These are phyloP conservation scores for Theristicus caerulescens DNA, from an alignment of 2,113 vertebrate species.

Conservation along the genomic window DNA sequence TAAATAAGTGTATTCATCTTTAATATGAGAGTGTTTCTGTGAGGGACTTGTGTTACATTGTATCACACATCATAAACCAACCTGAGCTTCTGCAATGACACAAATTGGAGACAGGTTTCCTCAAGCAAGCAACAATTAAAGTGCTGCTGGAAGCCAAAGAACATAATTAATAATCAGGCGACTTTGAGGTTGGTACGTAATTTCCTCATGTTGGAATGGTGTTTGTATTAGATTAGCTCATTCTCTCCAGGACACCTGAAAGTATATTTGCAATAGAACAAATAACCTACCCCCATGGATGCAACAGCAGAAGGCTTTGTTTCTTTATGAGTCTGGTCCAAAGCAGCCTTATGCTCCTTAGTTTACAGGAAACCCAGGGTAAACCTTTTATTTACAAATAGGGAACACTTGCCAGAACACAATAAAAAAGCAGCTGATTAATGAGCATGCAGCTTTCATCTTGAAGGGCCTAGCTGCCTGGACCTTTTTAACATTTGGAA, in stretches of 20 bases:
- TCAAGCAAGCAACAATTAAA: neutral
- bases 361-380: slow-evolving; percentile 69
- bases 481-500: slow-evolving; percentile 62
- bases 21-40: neutral
- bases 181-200: neutral
- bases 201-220: slow-evolving; percentile 31
- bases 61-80: neutral
- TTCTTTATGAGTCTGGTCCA: slow-evolving; percentile 55
- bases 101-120: neutral
- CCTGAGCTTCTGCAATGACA: neutral
- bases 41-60: neutral
- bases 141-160: neutral
- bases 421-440: slow-evolving; percentile 72
- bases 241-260: slow-evolving; percentile 44
- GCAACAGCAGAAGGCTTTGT: slow-evolving; percentile 53
- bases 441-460: slow-evolving; percentile 74
- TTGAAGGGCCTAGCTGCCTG: slow-evolving; percentile 54
- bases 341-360: slow-evolving; percentile 61
- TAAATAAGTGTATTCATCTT: slow-evolving; percentile 38
- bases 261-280: slow-evolving; percentile 9
- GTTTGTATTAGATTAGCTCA: slow-evolving; percentile 35
- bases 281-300: slow-evolving; percentile 6
- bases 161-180: neutral
- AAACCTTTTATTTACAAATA: slow-evolving; percentile 77
- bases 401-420: slow-evolving; percentile 60